These are phyloP conservation scores for Cercopithecus mona DNA, from an alignment of 2,113 vertebrate genomes.

Conservation along the genomic window DNA sequence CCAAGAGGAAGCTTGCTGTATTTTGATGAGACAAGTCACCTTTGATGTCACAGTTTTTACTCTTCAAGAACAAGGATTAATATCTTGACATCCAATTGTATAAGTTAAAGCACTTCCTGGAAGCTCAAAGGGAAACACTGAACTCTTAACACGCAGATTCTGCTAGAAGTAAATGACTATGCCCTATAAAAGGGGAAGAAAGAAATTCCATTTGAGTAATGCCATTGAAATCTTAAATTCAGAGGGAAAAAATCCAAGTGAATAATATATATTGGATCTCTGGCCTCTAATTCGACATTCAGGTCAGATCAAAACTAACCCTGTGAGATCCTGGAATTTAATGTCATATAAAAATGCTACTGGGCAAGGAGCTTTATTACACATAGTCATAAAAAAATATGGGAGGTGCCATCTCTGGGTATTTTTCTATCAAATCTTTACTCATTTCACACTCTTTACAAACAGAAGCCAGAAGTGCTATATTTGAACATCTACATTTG, in stretches of 20 bases:
- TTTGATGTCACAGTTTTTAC: conserved; percentile 31
- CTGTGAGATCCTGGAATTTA: conserved; percentile 56
- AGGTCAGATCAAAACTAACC: conserved; percentile 61
- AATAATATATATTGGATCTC: conserved; percentile 38
- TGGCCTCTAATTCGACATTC: conserved; percentile 64
- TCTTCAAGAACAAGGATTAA: conserved; percentile 50
- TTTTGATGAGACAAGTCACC: conserved; percentile 64
- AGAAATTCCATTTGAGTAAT: conserved; percentile 17
- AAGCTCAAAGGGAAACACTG: conserved; percentile 44
- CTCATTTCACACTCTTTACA: conserved; percentile 40
- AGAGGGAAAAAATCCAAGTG: background rate
- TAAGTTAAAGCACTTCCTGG: conserved; percentile 41
- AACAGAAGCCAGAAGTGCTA: conserved; percentile 5
- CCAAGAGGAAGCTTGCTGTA: background rate
- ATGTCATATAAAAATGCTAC: conserved; percentile 51
- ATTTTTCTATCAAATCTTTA: conserved; percentile 58
- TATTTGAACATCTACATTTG: conserved; percentile 53
- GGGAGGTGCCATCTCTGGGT: background rate
- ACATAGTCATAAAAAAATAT: background rate
- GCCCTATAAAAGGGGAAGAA: background rate
- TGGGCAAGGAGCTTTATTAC: conserved; percentile 34
- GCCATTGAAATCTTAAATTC: conserved; percentile 45
- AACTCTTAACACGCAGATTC: conserved; percentile 8
- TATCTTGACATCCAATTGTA: conserved; percentile 58
- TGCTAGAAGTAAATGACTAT: conserved; percentile 33